Evolutionary conservation across 2,888 invertebrate species (phyloP), one percentile per base, ranked within the genome.

Genomic region (Ophion obscuratus): DNA sequence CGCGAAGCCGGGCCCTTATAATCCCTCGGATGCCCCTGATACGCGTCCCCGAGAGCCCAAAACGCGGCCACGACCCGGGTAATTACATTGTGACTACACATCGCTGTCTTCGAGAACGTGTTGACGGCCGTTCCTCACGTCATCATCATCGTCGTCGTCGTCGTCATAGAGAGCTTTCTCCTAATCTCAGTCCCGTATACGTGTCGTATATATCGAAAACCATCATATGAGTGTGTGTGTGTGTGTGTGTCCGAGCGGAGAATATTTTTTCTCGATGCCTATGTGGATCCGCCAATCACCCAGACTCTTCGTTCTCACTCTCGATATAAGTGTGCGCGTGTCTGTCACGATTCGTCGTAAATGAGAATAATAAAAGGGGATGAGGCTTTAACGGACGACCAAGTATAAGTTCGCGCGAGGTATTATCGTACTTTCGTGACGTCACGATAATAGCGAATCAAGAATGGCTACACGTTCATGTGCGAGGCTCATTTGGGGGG

Each of bases 51-150:
- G 61, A 61, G 71, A 73, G 70, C 62, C 27, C 59, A 27, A 74
- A 74, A 66, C 62, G 47, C 70, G 64, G 53, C 47, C 87, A 88
- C 91, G 90, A 91, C 89, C 90, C 89, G 90, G 89, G 93, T 93
- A 93, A 93, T 93, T 93, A 93, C 93, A 92, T 92, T 93, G 93
- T 93, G 90, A 91, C 90, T 89, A 62, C 88, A 89, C 87, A 86
- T 76, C 79, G 82, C 77, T 78, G 76, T 81, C 84, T 80, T 84
- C 74, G 59, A 64, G 62, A 80, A 68, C 83, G 79, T 82, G 73
- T 84, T 84, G 57, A 71, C 36, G 64, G 47, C 61, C 47, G 44
- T 64, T 81, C 66, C 70, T 70, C 86, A 53, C 59, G 81, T 80
- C 81, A 61, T 83, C 78, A 75, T 83, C 70, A 66, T 80, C 79